Base-by-base conservation (phyloP, 2,888 invertebrate genomes). In the Cacoxenus indagator region DNA sequence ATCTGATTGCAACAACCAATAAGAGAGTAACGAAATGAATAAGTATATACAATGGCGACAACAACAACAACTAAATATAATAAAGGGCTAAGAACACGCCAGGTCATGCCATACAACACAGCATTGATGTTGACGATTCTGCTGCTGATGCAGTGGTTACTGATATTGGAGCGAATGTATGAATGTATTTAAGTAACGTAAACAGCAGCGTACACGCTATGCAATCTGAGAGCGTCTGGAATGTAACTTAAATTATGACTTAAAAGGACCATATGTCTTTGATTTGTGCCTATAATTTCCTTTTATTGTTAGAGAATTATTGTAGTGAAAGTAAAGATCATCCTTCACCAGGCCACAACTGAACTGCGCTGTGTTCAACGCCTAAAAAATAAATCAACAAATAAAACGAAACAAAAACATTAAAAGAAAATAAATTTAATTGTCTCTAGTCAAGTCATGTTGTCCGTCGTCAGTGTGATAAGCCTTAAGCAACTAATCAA, bases 191-290 rank as follows among this genome's bases (percentile, higher is more conserved):
- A 73, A 45, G 26, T 64, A 70, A 61, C 54, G 31, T 43, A 27
- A 26, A 65, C 57, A 24, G 61, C 48, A 29, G 19, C 31, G 48
- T 43, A 65, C 83, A 80, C 78, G 84, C 83, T 72, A 83, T 74
- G 76, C 82, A 80, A 84, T 84, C 83, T 84, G 83, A 79, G 80
- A 83, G 76, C 83, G 83, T 73, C 80, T 80, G 80, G 84, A 84
- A 80, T 80, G 80, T 83, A 84, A 84, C 80, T 80, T 80, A 80
- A 84, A 80, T 80, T 80, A 80, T 80, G 84, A 80, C 80, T 81
- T 81, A 81, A 81, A 81, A 84, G 84, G 84, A 6, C 31, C 31
- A 31, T 37, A 14, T 37, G 37, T 37, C 9, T 5, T 8, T 37
- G 31, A 31, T 37, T 8, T 37, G 37, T 37, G 37, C 8, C 14